Conservation (phyloP, 1,140 invertebrate species). For the Microplitis mediator region DNA sequence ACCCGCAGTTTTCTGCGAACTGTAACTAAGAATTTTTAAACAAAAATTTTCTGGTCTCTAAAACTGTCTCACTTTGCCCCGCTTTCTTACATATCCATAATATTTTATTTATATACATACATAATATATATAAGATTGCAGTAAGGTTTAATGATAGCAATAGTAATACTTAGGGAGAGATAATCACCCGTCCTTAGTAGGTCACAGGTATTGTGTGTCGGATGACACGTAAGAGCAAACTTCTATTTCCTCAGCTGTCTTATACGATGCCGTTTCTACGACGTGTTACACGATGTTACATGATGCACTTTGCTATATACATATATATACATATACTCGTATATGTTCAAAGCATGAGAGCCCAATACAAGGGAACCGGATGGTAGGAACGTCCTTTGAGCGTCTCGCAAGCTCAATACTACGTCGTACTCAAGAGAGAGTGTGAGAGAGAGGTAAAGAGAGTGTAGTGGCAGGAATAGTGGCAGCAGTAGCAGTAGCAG, state of each 20-base stretch:
- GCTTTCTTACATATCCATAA: not conserved
- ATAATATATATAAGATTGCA: not conserved
- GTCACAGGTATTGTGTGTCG: constrained; percentile 32
- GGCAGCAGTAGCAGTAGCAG: not conserved
- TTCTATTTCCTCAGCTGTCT: constrained; percentile 32
- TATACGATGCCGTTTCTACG: not conserved
- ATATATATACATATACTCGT: not conserved
- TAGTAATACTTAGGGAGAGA: not conserved
- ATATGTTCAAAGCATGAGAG: constrained; percentile 3
- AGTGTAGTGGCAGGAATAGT: not conserved
- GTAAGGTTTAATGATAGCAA: not conserved
- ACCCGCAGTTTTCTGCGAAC: no score
- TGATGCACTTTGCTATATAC: constrained; percentile 15
- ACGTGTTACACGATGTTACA: not conserved
- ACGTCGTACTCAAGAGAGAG: no score
- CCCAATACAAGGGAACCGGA: constrained; percentile 28
- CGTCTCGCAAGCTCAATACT: constrained; percentile 10
- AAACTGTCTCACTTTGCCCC: no score
- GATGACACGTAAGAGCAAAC: constrained; percentile 21
- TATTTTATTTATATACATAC: not conserved
- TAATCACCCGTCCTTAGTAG: constrained; percentile 26
- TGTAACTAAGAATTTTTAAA: no score
- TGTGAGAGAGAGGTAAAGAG: no score
- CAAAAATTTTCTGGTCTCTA: no score
- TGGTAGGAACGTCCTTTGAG: constrained; percentile 33